These are phyloP conservation scores for Dendrophyllia cribrosa DNA, from an alignment of 64 coral and sea anemone genomes.

Conservation along the genomic window DNA sequence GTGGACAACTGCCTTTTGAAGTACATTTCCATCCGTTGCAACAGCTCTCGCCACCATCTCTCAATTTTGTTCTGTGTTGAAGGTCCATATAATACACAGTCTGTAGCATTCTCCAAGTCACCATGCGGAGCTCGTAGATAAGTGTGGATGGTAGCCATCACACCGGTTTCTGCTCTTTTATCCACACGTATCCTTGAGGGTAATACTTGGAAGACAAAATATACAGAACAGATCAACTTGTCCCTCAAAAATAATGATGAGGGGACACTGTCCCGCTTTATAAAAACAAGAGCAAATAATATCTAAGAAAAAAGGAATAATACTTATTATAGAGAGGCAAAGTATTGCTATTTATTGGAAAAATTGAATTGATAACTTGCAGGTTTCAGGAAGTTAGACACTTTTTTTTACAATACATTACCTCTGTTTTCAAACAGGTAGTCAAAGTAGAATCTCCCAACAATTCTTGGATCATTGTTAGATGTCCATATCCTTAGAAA, in stretches of 20 bases:
- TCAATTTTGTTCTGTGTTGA: conserved; percentile 55
- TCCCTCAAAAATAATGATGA: too few relatives aligned
- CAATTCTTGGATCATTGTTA: background rate
- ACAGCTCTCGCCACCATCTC: conserved; percentile 43
- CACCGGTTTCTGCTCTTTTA: background rate
- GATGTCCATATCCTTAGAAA: background rate
- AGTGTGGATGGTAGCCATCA: conserved; percentile 14
- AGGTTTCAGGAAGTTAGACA: background rate
- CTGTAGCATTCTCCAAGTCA: conserved; percentile 57
- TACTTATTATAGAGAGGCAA: too few relatives aligned
- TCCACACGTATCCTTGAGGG: background rate
- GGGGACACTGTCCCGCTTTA: too few relatives aligned
- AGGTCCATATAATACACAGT: conserved; percentile 52
- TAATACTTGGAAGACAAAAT: conserved; percentile 27
- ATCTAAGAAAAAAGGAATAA: too few relatives aligned
- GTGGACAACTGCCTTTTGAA: conserved; percentile 25
- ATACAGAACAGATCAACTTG: background rate
- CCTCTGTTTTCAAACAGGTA: background rate
- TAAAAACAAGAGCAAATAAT: too few relatives aligned
- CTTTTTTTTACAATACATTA: background rate
- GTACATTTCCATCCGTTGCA: conserved; percentile 45
- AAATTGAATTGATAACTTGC: background rate
- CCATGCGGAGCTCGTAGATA: conserved; percentile 43
- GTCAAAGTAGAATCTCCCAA: background rate
- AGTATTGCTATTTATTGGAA: too few relatives aligned